Percentiles rank a stretch among this genome's conserved stretches.
These are phyloP conservation scores for Andrena cerasifolii DNA, from an alignment of 1,140 invertebrate species.

Conservation along the genomic window DNA sequence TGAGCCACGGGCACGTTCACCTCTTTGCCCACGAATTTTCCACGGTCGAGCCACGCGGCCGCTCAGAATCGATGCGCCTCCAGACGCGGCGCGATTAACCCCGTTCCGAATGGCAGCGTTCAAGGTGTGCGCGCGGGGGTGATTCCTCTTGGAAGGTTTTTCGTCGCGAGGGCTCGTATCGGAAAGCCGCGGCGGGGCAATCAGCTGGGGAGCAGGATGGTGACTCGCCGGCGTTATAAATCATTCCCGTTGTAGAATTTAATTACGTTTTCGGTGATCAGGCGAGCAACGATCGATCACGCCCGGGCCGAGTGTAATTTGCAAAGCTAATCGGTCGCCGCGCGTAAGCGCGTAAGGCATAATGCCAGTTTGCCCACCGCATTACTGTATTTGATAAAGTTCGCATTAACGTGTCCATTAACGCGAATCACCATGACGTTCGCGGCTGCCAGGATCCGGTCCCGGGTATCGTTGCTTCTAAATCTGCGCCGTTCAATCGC, in stretches of 20 bases:
- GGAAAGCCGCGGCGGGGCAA: too few relatives aligned
- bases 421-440: constrained; percentile 15
- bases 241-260: constrained; percentile 59
- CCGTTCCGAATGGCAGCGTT: too few relatives aligned
- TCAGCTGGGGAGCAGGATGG: neutral
- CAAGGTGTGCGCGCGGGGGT: too few relatives aligned
- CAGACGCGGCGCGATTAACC: too few relatives aligned
- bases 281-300: constrained; percentile 58
- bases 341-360: constrained; percentile 58
- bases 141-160: too few relatives aligned
- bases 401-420: constrained; percentile 63
- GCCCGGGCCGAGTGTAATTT: constrained; percentile 52
- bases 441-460: neutral
- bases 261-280: constrained; percentile 64
- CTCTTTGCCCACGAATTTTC: too few relatives aligned
- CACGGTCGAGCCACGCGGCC: too few relatives aligned
- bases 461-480: neutral
- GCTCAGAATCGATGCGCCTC: too few relatives aligned
- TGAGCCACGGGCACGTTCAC: neutral
- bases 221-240: constrained; percentile 37
- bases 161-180: too few relatives aligned
- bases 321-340: constrained; percentile 67
- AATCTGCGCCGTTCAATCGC: neutral
- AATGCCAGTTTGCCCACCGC: constrained; percentile 61
- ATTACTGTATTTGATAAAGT: constrained; percentile 65